phyloP scores from a whole-genome alignment of 1,140 invertebrate species.

The Drosophila nikananu region DNA sequence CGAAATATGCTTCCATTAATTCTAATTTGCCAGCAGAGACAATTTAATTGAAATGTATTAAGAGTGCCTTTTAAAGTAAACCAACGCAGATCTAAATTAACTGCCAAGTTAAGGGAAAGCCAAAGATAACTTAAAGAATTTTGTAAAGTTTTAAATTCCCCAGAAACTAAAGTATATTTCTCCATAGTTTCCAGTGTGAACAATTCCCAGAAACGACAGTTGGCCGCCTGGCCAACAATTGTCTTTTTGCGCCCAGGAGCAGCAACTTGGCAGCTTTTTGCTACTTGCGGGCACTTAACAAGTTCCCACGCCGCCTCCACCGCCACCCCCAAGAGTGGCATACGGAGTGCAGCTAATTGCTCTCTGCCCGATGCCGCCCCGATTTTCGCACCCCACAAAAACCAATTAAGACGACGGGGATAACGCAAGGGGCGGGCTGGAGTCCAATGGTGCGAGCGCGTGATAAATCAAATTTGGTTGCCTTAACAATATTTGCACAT shows the following conservation, averaged over 20 bases:
- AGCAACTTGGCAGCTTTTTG: constrained; percentile 58
- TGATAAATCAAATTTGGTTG: constrained; percentile 83
- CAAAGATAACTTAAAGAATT: neutral
- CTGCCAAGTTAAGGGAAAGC: neutral
- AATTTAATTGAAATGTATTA: neutral
- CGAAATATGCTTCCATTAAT: neutral
- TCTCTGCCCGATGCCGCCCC: constrained; percentile 23
- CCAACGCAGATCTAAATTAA: neutral
- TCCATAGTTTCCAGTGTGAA: constrained; percentile 9
- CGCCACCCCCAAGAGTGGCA: constrained; percentile 1
- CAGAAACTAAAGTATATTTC: neutral
- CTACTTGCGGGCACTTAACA: constrained; percentile 72
- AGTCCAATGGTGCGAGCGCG: constrained; percentile 46
- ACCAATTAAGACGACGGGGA: constrained; percentile 72
- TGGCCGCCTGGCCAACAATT: constrained; percentile 45
- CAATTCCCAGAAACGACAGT: constrained; percentile 5
- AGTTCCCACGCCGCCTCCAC: constrained; percentile 27
- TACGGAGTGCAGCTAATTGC: constrained; percentile 77
- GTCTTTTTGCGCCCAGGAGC: constrained; percentile 36
- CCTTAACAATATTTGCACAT: constrained; percentile 82
- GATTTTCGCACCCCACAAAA: constrained; percentile 58
- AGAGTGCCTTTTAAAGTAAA: neutral
- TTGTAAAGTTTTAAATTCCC: neutral
- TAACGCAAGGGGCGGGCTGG: constrained; percentile 3
- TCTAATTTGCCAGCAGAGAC: neutral